phyloP scores from a whole-genome alignment of 2,888 invertebrate species.

The Megastigmus dorsalis region DNA sequence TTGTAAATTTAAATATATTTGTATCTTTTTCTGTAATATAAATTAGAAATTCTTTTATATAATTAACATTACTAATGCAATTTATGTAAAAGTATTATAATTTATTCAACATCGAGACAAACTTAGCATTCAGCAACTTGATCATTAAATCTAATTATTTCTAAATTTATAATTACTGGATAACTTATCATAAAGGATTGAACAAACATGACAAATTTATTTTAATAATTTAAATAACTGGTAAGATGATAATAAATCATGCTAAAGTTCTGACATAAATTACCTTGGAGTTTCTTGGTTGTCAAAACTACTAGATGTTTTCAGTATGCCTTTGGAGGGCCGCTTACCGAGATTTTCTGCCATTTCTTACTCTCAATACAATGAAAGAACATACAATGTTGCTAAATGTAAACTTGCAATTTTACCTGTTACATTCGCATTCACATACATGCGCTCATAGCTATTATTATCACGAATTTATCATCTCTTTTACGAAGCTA shows the following conservation, averaged over 20 bases:
- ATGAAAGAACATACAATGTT: conserved; percentile 30
- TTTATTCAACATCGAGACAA: no score
- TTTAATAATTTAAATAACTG: no score
- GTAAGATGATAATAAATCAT: no score
- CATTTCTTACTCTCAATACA: conserved; percentile 73
- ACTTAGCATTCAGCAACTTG: no score
- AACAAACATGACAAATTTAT: not conserved
- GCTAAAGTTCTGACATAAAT: no score
- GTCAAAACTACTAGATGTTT: conserved; percentile 94
- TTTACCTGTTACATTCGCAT: conserved; percentile 45
- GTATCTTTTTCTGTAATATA: no score
- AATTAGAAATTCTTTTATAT: no score
- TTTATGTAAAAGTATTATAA: no score
- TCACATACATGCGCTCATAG: not conserved
- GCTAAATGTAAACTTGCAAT: conserved; percentile 20
- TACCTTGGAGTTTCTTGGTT: conserved; percentile 77
- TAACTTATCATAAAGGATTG: not conserved
- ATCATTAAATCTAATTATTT: not conserved
- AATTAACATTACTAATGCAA: no score
- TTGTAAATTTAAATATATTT: not conserved
- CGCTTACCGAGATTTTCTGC: conserved; percentile 88
- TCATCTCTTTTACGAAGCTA: conserved; percentile 24
- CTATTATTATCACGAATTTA: conserved; percentile 22
- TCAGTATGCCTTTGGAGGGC: conserved; percentile 93
- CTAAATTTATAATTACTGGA: no score